Evolutionary conservation across 2,888 invertebrate species (phyloP), one percentile per base, ranked within the genome.

Genomic region (Endotricha flammealis): DNA sequence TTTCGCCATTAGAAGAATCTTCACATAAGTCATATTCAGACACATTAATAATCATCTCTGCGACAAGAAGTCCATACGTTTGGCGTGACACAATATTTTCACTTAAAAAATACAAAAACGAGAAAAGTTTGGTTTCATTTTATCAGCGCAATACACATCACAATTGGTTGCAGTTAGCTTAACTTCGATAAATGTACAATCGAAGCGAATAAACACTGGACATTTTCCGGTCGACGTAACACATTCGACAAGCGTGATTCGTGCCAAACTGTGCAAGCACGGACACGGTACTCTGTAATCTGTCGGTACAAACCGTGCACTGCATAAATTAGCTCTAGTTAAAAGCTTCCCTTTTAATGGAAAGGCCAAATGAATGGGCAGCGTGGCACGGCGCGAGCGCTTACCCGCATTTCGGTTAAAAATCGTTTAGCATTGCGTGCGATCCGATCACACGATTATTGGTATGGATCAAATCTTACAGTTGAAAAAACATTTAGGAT

Each of bases 261-360:
- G 53, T 55, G 50, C 43, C 63, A 57, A 67, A 65, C 62, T 59
- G 60, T 47, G 53, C 57, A 52, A 53, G 61, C 62, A 62, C 61
- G 67, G 64, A 69, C 69, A 65, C 63, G 57, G 70, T 65, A 64
- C 75, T 82, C 80, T 81, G 78, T 82, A 81, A 82, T 83, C 81
- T 82, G 81, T 77, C 78, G 67, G 57, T 54, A 58, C 64, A 68
- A 79, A 70, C 74, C 77, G 73, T 77, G 77, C 67, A 53, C 70
- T 74, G 81, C 78, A 82, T 82, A 81, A 80, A 80, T 82, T 82
- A 77, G 72, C 73, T 68, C 68, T 73, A 79, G 81, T 82, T 83
- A 82, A 80, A 82, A 80, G 78, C 78, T 22, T 64, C 68, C 75
- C 73, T 75, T 80, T 80, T 79, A 82, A 80, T 81, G 76, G 77